Percentiles rank a stretch among this genome's conserved stretches.
Conservation (phyloP, 2,113 vertebrate genomes). For the Ivindomyrus marchei region DNA sequence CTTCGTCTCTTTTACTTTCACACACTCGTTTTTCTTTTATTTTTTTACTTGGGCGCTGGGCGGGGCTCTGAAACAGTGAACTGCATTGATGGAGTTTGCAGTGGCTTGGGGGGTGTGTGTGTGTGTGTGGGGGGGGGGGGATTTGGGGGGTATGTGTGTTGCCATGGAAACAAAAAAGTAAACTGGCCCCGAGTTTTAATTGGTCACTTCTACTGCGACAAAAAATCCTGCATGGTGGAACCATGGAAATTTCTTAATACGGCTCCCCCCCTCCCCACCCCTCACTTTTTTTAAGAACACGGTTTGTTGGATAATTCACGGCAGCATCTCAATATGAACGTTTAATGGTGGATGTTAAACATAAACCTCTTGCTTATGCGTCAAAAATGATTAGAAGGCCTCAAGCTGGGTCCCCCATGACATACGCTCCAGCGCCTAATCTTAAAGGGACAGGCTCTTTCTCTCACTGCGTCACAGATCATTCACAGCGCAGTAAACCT, state of each 20-base stretch:
- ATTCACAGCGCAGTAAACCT: not conserved
- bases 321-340: not conserved
- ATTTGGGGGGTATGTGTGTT: constrained; percentile 23
- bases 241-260: constrained; percentile 13
- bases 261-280: not conserved
- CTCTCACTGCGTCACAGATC: not conserved
- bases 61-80: not conserved
- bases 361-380: not conserved
- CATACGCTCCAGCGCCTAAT: not conserved
- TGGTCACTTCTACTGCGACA: constrained; percentile 19
- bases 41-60: not conserved
- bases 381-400: not conserved
- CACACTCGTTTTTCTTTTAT: constrained; percentile 10
- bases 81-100: constrained; percentile 13
- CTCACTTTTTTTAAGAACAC: too few relatives aligned
- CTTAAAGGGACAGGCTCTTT: not conserved
- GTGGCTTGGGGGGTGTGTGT: constrained; percentile 15
- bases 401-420: not conserved
- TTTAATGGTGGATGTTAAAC: not conserved
- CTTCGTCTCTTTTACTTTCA: constrained; percentile 20
- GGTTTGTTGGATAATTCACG: not conserved
- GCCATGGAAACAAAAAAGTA: constrained; percentile 35
- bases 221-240: constrained; percentile 19
- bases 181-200: constrained; percentile 31
- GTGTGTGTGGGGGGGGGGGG: too few relatives aligned